A percentile compares a stretch with the other conserved stretches of the same genome.
Evolutionary conservation across 1,140 invertebrate species (phyloP).

Genomic region (Yoshiicerus persimilis): DNA sequence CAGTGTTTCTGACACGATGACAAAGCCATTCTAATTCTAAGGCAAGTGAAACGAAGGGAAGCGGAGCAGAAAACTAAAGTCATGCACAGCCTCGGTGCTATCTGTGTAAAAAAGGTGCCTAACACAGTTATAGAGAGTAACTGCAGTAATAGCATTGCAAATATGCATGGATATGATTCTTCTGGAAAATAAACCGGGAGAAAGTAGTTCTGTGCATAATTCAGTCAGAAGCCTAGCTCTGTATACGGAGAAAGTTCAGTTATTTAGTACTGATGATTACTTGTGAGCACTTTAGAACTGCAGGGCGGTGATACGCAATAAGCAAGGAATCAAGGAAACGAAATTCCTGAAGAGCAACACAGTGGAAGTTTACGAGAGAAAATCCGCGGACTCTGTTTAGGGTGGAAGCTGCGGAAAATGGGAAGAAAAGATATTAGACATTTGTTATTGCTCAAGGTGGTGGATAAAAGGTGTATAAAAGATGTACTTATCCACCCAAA

Average conservation of each 20-base stretch:
- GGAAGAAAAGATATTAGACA: slow-evolving; percentile 1
- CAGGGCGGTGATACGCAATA: background rate
- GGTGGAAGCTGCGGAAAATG: too few relatives aligned
- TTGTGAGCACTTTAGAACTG: background rate
- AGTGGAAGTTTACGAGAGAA: background rate
- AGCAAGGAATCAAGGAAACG: background rate
- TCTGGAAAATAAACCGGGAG: background rate
- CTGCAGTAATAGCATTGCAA: background rate
- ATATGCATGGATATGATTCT: background rate
- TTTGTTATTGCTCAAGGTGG: background rate
- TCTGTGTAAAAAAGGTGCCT: background rate
- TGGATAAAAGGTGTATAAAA: background rate
- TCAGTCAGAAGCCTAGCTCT: background rate
- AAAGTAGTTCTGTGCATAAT: background rate
- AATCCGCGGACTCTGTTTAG: too few relatives aligned
- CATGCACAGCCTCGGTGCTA: background rate
- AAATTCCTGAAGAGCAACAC: background rate
- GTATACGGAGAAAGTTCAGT: background rate
- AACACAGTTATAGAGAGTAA: background rate
- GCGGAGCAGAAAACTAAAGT: background rate
- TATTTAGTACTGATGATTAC: background rate
- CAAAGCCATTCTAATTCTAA: background rate
- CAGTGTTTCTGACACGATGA: background rate
- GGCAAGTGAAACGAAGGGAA: background rate
- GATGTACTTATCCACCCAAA: background rate